Conservation (phyloP, 1,140 invertebrate genomes). For the Lepidotrigona ventralis region DNA sequence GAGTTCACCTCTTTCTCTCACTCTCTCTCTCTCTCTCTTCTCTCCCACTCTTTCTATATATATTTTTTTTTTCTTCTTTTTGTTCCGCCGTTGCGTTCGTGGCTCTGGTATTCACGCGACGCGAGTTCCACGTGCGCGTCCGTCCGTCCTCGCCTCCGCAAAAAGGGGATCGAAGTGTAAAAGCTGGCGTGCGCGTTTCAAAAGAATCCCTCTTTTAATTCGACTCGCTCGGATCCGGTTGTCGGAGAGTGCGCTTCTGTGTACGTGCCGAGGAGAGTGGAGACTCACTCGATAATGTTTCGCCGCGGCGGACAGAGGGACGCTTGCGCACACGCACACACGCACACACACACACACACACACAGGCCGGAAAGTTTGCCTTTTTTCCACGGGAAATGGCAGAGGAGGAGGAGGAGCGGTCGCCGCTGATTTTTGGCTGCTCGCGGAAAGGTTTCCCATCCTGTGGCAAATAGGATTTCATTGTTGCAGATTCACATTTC, state of each 20-base stretch:
- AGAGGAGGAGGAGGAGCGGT: no score
- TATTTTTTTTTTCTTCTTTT: not conserved
- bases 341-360: no score
- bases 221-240: conserved; percentile 39
- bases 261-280: conserved; percentile 17
- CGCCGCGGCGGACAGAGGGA: not conserved
- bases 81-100: not conserved
- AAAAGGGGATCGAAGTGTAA: conserved; percentile 52
- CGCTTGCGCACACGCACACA: not conserved
- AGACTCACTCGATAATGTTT: conserved; percentile 32
- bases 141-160: not conserved
- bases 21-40: not conserved
- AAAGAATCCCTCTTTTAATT: conserved; percentile 55
- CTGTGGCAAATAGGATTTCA: no score
- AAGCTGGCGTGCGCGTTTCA: conserved; percentile 49
- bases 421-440: not conserved
- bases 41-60: not conserved
- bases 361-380: not conserved
- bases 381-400: not conserved
- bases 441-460: not conserved
- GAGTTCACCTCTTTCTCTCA: not conserved
- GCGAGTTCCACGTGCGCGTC: conserved; percentile 5
- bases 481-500: no score
- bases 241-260: conserved; percentile 32
- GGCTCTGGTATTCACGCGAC: conserved; percentile 52